Conservation (phyloP, 2,888 invertebrate species). For the Leucozona laternaria region DNA sequence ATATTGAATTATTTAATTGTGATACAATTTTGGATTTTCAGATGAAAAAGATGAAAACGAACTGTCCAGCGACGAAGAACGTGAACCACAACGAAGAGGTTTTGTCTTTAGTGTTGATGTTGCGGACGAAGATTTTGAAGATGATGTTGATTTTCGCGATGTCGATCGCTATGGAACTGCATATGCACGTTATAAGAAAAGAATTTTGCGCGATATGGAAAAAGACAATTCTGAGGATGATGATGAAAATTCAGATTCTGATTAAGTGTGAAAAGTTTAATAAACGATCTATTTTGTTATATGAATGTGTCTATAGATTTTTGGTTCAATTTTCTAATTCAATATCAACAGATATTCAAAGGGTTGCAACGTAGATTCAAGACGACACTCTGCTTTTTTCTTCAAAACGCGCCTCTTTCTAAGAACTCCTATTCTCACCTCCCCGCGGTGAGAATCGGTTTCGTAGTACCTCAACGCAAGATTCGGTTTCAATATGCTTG, state of each 20-base stretch:
- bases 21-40: slow-evolving; percentile 46
- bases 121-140: slow-evolving; percentile 81
- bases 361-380: no score
- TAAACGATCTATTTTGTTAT: background rate
- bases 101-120: slow-evolving; percentile 83
- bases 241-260: slow-evolving; percentile 42
- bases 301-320: background rate
- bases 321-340: background rate
- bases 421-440: no score
- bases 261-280: slow-evolving; percentile 24
- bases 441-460: no score
- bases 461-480: no score
- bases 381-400: no score
- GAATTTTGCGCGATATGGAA: slow-evolving; percentile 79
- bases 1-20: background rate
- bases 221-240: slow-evolving; percentile 58
- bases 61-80: slow-evolving; percentile 79
- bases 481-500: no score
- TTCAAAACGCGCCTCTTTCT: no score
- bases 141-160: slow-evolving; percentile 84
- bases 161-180: slow-evolving; percentile 87
- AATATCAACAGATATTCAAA: no score
- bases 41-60: slow-evolving; percentile 74
- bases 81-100: slow-evolving; percentile 79
- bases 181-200: slow-evolving; percentile 88